These are phyloP conservation scores for Aegithalos caudatus DNA, from an alignment of 2,113 vertebrate genomes.

Conservation along the genomic window DNA sequence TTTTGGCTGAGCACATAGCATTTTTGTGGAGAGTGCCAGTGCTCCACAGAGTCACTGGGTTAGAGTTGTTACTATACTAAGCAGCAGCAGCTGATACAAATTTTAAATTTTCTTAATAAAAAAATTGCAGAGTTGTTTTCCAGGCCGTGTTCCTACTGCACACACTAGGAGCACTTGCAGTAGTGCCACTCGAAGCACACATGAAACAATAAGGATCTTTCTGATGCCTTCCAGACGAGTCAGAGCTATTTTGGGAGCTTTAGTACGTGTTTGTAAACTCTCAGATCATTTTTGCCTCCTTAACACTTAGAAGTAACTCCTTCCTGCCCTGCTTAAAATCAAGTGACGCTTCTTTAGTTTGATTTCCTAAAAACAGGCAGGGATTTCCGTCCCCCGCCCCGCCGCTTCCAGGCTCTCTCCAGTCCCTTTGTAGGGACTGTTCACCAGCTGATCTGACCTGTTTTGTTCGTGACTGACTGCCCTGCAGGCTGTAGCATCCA, in stretches of 20 bases:
- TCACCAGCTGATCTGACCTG: neutral
- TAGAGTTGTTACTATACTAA: constrained; percentile 23
- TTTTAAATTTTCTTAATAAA: constrained; percentile 7
- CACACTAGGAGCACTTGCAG: neutral
- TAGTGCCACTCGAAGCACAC: neutral
- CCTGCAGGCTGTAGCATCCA: neutral
- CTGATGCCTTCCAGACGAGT: constrained; percentile 47
- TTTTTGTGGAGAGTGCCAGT: neutral
- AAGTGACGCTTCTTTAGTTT: neutral
- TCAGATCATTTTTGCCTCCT: neutral
- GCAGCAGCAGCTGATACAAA: constrained; percentile 41
- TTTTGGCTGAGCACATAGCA: neutral
- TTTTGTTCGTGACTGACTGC: neutral
- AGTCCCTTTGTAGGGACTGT: neutral
- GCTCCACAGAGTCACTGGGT: neutral
- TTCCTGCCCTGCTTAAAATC: neutral
- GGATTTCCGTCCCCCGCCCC: neutral
- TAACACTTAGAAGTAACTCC: neutral
- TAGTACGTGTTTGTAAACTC: neutral
- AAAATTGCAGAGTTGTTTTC: neutral
- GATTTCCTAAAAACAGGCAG: neutral
- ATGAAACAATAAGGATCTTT: constrained; percentile 40
- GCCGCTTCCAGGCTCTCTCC: neutral
- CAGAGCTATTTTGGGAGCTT: constrained; percentile 31
- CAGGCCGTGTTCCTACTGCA: neutral